Conservation (phyloP, 2,888 invertebrate species). For the Monoplex corrugatus region DNA sequence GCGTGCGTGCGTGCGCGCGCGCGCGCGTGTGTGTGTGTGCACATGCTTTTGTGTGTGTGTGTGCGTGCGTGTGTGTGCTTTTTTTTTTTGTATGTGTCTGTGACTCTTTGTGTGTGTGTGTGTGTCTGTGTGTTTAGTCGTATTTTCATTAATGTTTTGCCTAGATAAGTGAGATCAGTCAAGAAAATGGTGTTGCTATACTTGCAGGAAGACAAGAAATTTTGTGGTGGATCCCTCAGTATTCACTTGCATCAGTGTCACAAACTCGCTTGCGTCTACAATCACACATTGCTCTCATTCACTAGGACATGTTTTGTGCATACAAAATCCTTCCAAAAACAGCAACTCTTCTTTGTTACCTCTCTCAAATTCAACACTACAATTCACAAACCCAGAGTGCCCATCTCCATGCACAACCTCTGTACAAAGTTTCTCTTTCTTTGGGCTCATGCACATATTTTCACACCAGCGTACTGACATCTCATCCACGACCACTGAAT, state of each 20-base stretch:
- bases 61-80: neutral
- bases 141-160: neutral
- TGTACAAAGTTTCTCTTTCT: too few species aligned
- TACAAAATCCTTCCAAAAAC: too few species aligned
- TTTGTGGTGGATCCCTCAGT: slow-evolving; percentile 90
- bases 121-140: neutral
- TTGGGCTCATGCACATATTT: too few species aligned
- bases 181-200: neutral
- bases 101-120: neutral
- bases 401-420: too few species aligned
- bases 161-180: neutral
- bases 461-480: too few species aligned
- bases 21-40: neutral
- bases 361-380: too few species aligned
- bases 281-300: too few species aligned
- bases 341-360: too few species aligned
- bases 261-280: too few species aligned
- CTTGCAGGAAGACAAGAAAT: slow-evolving; percentile 86
- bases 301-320: too few species aligned
- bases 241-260: slow-evolving; percentile 96
- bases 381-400: too few species aligned
- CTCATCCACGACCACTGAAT: too few species aligned
- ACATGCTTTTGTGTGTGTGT: neutral
- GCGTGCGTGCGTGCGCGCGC: neutral
- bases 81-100: neutral